A percentile compares a stretch with the other conserved stretches of the same genome.
These are phyloP conservation scores for Aurelia aurita DNA, from an alignment of 30 jellyfish, hydroid and myxozoan genomes.

Conservation along the genomic window DNA sequence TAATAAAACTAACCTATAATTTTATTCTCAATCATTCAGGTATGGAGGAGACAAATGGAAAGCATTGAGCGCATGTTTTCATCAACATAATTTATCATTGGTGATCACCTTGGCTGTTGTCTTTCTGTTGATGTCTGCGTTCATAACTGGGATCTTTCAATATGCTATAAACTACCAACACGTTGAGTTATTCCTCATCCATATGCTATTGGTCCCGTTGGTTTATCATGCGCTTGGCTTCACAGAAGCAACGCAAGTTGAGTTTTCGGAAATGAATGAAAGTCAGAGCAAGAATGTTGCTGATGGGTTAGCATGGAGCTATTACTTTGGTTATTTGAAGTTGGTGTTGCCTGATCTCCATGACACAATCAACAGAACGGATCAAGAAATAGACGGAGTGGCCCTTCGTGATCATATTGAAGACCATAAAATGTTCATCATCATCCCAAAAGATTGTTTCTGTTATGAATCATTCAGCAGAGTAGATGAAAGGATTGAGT, in stretches of 20 bases:
- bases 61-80: conserved; percentile 49
- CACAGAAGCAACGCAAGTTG: conserved; percentile 46
- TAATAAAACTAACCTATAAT: too few species aligned
- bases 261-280: conserved; percentile 71
- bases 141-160: neutral
- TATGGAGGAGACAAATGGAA: conserved; percentile 29
- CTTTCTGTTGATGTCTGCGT: neutral
- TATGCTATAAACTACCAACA: neutral
- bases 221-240: conserved; percentile 41
- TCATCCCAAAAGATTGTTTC: conserved; percentile 86
- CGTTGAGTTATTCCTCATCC: neutral
- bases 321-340: conserved; percentile 84
- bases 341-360: conserved; percentile 62
- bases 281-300: conserved; percentile 78
- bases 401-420: conserved; percentile 55
- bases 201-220: conserved; percentile 23
- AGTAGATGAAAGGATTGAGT: conserved; percentile 59
- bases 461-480: conserved; percentile 49
- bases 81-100: neutral
- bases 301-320: conserved; percentile 91
- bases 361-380: conserved; percentile 41
- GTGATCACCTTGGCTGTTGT: neutral
- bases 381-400: conserved; percentile 57
- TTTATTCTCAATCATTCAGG: neutral
- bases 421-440: conserved; percentile 61